phyloP scores from a whole-genome alignment of 2,797 vertebrate genomes.

The Meda fulgida region DNA sequence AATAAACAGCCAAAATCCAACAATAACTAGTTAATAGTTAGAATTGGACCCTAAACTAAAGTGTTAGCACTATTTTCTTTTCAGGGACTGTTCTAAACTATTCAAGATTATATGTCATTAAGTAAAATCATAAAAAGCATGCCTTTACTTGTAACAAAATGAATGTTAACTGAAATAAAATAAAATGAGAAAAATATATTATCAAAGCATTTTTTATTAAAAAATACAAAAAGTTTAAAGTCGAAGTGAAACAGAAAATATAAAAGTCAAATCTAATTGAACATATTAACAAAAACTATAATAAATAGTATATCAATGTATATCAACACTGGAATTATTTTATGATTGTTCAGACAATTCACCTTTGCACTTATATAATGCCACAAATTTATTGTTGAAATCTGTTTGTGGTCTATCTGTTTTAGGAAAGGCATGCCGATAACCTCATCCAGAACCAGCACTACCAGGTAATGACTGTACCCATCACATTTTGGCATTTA shows the following conservation, averaged over 20 bases:
- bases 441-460: slow-evolving; percentile 89
- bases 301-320: background rate
- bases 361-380: background rate
- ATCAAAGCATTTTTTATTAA: background rate
- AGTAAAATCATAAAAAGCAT: too few relatives aligned
- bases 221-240: background rate
- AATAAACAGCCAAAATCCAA: too few relatives aligned
- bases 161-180: too few relatives aligned
- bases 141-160: too few relatives aligned
- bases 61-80: too few relatives aligned
- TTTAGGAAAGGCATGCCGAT: slow-evolving; percentile 85
- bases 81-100: too few relatives aligned
- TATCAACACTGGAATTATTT: background rate
- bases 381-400: background rate
- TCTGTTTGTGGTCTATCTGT: slow-evolving; percentile 37
- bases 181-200: background rate
- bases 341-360: background rate
- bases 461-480: slow-evolving; percentile 81
- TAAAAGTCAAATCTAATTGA: background rate
- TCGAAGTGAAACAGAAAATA: background rate
- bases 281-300: background rate
- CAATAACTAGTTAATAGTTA: too few relatives aligned
- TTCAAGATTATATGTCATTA: too few relatives aligned
- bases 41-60: too few relatives aligned
- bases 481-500: background rate